Evolutionary conservation across 2,888 invertebrate genomes (phyloP), one percentile per base, ranked within the genome.

Genomic region (Ramazzottius varieornatus): DNA sequence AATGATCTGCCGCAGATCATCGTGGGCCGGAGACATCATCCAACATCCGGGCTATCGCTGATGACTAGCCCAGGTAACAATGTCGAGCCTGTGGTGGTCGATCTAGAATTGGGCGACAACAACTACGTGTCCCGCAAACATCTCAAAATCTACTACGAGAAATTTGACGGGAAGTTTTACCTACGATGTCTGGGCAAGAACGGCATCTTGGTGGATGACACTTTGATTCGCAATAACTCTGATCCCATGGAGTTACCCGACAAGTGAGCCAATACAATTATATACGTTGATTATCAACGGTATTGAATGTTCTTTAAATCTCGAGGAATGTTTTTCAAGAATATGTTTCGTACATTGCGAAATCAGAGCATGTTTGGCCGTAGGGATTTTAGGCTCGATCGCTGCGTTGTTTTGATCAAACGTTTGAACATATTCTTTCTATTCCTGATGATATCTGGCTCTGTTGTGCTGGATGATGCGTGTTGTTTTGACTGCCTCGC

Each of bases 151-250:
- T 54, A 54, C 29, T 54, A 54, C 54, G 54, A 54, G 29, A 54
- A 8, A 13, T 54, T 54, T 54, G 54, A 54, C 4, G 54, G 24
- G 8, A 54, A 54, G 29, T 54, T 54, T 54, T 54, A 16, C 54
- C 54, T 54, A 4, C 54, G 54, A 8, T 68, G 68, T 46, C 64
- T 68, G 29, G 67, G 68, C 1, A 68, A 68, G 63, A 68, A 68
- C 54, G 68, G 68, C 16, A 68, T 68, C 64, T 67, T 69, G 64
- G 66, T 68, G 64, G 54, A 69, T 46, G 66, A 67, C 33, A 63
- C 63, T n/a, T 69, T 68, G 54, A 24, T 54, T 4, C 54, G 54
- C 13, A 54, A 8, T 8, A 54, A 54, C 24, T 29, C 13, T 4
- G 54, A 54, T 4, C 54, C 54, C 4, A 24, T 54, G n/a, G 54